Conservation (phyloP, 2,113 vertebrate species). For the Climacteris rufus region DNA sequence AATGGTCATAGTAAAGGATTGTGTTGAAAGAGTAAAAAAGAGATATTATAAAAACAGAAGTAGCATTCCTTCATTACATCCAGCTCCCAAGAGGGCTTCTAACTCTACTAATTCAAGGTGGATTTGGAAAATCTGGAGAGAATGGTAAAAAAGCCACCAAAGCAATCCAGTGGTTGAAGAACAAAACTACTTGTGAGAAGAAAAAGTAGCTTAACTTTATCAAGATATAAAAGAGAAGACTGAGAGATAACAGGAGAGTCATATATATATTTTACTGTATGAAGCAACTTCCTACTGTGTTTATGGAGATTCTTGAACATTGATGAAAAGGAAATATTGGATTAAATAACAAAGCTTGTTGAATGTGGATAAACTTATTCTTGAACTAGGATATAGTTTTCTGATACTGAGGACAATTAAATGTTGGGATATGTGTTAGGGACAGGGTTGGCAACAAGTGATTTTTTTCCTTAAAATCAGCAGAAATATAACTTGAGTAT, state of each 20-base stretch:
- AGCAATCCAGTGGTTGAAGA: background rate
- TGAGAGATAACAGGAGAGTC: background rate
- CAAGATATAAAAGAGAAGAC: background rate
- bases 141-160: background rate
- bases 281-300: background rate
- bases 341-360: background rate
- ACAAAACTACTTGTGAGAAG: background rate
- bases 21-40: background rate
- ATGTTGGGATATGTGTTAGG: fast-evolving
- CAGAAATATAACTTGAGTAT: background rate
- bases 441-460: background rate
- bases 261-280: background rate
- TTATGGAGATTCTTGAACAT: background rate
- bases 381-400: background rate
- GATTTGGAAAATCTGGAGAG: background rate
- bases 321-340: background rate
- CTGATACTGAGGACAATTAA: background rate
- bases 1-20: background rate
- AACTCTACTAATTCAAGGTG: background rate
- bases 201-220: background rate
- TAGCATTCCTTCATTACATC: background rate
- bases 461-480: background rate
- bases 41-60: background rate
- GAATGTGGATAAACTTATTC: background rate
- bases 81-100: background rate